Conservation (phyloP, 1,140 invertebrate species). For the Drosophila kohkoa region DNA sequence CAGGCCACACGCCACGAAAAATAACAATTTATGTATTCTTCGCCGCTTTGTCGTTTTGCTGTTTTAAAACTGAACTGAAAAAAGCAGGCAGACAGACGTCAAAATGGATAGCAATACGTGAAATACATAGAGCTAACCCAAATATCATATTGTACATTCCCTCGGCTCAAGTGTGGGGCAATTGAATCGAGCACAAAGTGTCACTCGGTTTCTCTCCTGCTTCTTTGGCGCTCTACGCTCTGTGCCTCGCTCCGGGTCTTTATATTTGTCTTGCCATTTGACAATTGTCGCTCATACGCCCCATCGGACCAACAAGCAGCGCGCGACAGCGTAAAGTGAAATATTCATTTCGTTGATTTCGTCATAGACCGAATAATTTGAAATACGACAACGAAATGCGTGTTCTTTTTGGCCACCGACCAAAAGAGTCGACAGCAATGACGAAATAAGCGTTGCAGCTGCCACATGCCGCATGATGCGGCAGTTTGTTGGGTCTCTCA, state of each 20-base stretch:
- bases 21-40: constrained; percentile 40
- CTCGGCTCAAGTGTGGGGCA: constrained; percentile 48
- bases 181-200: constrained; percentile 26
- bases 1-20: constrained; percentile 11
- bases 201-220: neutral
- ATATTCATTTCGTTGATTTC: constrained; percentile 61
- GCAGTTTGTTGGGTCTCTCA: constrained; percentile 19
- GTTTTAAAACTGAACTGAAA: constrained; percentile 28
- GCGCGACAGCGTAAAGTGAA: constrained; percentile 55
- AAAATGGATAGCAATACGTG: constrained; percentile 64
- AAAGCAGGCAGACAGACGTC: constrained; percentile 64
- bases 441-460: constrained; percentile 62
- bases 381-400: constrained; percentile 47
- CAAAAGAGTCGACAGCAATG: constrained; percentile 53
- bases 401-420: constrained; percentile 39
- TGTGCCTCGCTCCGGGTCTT: neutral
- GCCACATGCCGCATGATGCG: constrained; percentile 6
- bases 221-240: neutral
- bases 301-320: constrained; percentile 9
- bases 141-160: constrained; percentile 77
- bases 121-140: constrained; percentile 63
- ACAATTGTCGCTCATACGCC: constrained; percentile 68
- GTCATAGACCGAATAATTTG: constrained; percentile 64
- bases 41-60: constrained; percentile 3
- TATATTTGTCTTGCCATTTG: constrained; percentile 18